A percentile compares a stretch with the other conserved stretches of the same genome.
Evolutionary conservation across 2,797 vertebrate genomes (phyloP).

Genomic region (Atherinosoma microstoma): DNA sequence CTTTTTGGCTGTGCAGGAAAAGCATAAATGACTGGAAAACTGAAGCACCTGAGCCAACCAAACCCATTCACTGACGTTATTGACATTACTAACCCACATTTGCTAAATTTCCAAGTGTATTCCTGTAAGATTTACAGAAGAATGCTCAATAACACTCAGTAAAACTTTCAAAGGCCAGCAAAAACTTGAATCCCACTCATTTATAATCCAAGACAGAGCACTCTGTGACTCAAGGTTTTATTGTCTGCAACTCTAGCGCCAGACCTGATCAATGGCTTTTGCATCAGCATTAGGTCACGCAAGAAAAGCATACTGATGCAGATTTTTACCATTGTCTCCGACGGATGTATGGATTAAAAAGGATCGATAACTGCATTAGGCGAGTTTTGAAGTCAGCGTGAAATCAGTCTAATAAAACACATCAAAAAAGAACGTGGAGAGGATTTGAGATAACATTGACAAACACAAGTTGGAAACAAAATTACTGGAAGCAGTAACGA

Average conservation of each 20-base stretch:
- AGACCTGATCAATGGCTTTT: slow-evolving; percentile 28
- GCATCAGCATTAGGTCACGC: slow-evolving; percentile 22
- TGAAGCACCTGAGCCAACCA: not conserved
- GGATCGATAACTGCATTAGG: slow-evolving; percentile 29
- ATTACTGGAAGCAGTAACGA: slow-evolving; percentile 12
- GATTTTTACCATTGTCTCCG: slow-evolving; percentile 27
- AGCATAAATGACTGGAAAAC: not conserved
- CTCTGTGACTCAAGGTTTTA: not conserved
- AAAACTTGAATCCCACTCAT: not conserved
- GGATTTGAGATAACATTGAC: slow-evolving; percentile 9
- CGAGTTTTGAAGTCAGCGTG: not conserved
- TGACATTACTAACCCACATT: not conserved
- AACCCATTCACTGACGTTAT: not conserved
- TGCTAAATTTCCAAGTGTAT: not conserved
- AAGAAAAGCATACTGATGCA: slow-evolving; percentile 13
- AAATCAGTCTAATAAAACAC: slow-evolving; percentile 39
- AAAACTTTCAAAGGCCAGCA: not conserved
- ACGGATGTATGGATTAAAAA: slow-evolving; percentile 15
- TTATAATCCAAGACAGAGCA: not conserved
- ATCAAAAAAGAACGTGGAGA: slow-evolving; percentile 6
- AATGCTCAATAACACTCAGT: not conserved
- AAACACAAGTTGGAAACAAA: slow-evolving; percentile 1
- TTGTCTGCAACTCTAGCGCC: not conserved
- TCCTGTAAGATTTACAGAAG: not conserved
- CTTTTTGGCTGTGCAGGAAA: not conserved